A percentile compares a stretch with the other conserved stretches of the same genome.
Conservation (phyloP, 2,888 invertebrate genomes). For the Heliconius erato region DNA sequence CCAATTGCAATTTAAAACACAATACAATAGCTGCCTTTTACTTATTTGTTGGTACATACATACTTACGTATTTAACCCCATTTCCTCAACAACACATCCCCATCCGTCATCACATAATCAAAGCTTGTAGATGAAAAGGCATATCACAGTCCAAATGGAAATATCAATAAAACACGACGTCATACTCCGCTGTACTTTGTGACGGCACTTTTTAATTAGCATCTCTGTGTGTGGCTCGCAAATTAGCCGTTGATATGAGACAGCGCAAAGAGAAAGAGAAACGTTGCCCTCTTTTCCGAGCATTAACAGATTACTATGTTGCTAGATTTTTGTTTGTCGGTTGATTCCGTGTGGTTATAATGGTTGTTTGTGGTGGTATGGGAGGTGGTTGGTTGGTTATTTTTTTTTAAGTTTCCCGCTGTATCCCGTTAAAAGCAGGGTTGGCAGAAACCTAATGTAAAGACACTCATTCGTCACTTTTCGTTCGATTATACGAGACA, state of each 20-base stretch:
- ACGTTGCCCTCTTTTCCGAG: slow-evolving; percentile 58
- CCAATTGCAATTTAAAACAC: no score
- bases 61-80: slow-evolving; percentile 18
- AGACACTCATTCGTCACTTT: background rate
- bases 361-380: background rate
- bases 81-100: slow-evolving; percentile 11
- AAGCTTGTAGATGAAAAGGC: slow-evolving; percentile 44
- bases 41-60: background rate
- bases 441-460: background rate
- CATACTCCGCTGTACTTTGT: slow-evolving; percentile 72
- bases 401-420: background rate
- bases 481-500: background rate
- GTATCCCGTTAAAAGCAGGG: background rate
- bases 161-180: slow-evolving; percentile 52
- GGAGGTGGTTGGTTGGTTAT: background rate
- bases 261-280: slow-evolving; percentile 56
- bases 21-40: background rate
- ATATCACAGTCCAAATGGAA: slow-evolving; percentile 49
- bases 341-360: slow-evolving; percentile 9
- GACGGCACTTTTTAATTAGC: slow-evolving; percentile 84
- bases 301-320: slow-evolving; percentile 70
- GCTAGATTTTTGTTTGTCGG: slow-evolving; percentile 40
- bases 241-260: slow-evolving; percentile 82
- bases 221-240: slow-evolving; percentile 77
- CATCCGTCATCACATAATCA: slow-evolving; percentile 42